Evolutionary conservation across 2,113 vertebrate genomes (phyloP).

Genomic region (Odontophorus gujanensis): DNA sequence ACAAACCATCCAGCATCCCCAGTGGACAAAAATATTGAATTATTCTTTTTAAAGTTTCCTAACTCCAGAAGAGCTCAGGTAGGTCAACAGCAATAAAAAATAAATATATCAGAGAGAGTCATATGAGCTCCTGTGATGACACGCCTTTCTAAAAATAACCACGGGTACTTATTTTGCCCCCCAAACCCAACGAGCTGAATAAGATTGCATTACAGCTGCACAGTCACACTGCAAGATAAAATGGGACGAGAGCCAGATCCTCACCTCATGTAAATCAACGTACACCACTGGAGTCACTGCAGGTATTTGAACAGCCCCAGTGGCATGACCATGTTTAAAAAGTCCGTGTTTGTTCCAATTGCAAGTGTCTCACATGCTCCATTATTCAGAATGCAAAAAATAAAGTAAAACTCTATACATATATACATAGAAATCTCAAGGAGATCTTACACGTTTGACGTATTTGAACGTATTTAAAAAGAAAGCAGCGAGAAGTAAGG

Average conservation of each 20-base stretch:
- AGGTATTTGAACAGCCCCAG: slow-evolving; percentile 43
- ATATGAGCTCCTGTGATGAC: background rate
- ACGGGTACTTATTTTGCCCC: slow-evolving; percentile 19
- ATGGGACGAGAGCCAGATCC: slow-evolving; percentile 29
- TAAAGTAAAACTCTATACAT: background rate
- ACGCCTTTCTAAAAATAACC: slow-evolving; percentile 45
- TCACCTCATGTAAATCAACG: slow-evolving; percentile 35
- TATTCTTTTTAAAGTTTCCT: background rate
- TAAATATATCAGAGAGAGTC: background rate
- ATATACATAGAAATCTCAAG: background rate
- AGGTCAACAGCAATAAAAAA: slow-evolving; percentile 49
- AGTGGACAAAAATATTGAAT: slow-evolving; percentile 4
- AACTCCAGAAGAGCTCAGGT: background rate
- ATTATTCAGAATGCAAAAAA: slow-evolving; percentile 35
- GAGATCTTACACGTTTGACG: background rate
- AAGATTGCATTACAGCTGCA: slow-evolving; percentile 25
- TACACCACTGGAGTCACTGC: slow-evolving; percentile 6
- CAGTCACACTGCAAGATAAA: slow-evolving; percentile 43
- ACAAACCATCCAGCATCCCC: background rate
- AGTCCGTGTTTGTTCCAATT: slow-evolving; percentile 28
- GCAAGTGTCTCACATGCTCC: slow-evolving; percentile 27
- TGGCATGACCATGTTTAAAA: background rate
- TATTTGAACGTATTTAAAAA: background rate
- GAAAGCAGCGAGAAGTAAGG: background rate
- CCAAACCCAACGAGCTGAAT: background rate